Base-by-base conservation (phyloP, 92 coral and sea anemone species). In the Porites divaricata region DNA sequence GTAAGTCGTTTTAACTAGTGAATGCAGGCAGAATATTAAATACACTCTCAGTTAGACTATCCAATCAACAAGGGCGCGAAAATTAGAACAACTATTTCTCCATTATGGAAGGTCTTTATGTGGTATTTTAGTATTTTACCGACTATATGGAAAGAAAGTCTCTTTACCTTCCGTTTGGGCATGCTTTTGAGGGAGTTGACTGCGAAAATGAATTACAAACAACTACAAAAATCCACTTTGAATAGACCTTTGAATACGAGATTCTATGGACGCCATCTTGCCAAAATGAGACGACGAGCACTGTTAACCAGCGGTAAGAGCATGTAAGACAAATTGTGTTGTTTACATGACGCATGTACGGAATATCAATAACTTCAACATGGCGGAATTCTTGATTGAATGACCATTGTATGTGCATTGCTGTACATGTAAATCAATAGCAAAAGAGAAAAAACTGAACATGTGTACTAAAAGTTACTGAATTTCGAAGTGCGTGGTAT, bases 81-180 rank as follows among this genome's bases (percentile, higher is more conserved):
- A 11, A 3, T 57, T 12, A 57, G 17, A 13, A 57, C 62, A 17
- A 17, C 17, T 12, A 12, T 57, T 35, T 16, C 53, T 19, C 22
- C 73, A 23, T 4, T 2, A 9, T 9, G 26, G 61, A 54, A 11
- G 12, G 45, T 22, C 24, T 20, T 35, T 4, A 4, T 35, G 45
- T 35, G 45, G 45, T 35, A 35, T 35, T 35, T 35, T 35, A 35
- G 45, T 35, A 35, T 35, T 4, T 35, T 3, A 35, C 45, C 45
- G 45, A 35, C 0, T 35, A 35, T 35, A 35, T 35, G 45, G 4
- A 35, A 35, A 6, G 45, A 35, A 35, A 35, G 45, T 35, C 1
- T 35, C 11, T 67, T 75, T 81, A 93, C 96, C 96, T 85, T 93
- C 26, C 96, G 85, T 72, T 80, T 85, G 6, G 92, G 94, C 96